Conservation (phyloP, 2,113 vertebrate genomes). For the Dipodomys merriami region DNA sequence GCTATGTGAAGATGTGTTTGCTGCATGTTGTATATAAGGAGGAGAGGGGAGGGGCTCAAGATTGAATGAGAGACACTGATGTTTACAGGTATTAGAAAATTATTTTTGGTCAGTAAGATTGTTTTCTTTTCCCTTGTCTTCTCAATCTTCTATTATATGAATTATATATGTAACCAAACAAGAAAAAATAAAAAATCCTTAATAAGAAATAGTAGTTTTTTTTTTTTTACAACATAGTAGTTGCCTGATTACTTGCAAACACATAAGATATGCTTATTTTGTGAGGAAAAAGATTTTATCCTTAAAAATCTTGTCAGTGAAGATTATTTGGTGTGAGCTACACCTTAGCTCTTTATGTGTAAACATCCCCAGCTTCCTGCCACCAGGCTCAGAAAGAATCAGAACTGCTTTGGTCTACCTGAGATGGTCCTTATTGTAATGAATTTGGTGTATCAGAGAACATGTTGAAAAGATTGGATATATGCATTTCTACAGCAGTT, state of each 20-base stretch:
- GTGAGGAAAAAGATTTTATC: constrained; percentile 57
- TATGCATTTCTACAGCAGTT: background rate
- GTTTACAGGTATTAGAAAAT: constrained; percentile 1
- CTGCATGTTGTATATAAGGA: background rate
- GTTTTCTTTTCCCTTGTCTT: constrained; percentile 39
- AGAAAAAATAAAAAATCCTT: constrained; percentile 16
- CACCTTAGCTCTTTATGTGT: constrained; percentile 25
- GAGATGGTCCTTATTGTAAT: background rate
- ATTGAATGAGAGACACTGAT: background rate
- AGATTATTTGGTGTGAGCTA: constrained; percentile 56
- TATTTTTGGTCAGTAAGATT: constrained; percentile 23
- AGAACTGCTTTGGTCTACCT: background rate
- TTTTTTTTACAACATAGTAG: constrained; percentile 43
- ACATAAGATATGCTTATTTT: constrained; percentile 37
- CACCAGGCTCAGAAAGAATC: background rate
- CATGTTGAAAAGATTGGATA: constrained; percentile 51
- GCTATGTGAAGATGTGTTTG: background rate
- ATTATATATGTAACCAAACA: background rate
- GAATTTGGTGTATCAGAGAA: constrained; percentile 39
- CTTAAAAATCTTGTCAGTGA: constrained; percentile 62
- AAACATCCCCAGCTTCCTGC: background rate
- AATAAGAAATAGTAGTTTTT: background rate
- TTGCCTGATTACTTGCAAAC: constrained; percentile 63
- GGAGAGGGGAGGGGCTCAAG: background rate
- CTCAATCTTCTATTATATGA: background rate